Percentiles rank a stretch among this genome's conserved stretches.
These are phyloP conservation scores for Felis catus DNA, from an alignment of 2,113 vertebrate species.

Conservation along the genomic window DNA sequence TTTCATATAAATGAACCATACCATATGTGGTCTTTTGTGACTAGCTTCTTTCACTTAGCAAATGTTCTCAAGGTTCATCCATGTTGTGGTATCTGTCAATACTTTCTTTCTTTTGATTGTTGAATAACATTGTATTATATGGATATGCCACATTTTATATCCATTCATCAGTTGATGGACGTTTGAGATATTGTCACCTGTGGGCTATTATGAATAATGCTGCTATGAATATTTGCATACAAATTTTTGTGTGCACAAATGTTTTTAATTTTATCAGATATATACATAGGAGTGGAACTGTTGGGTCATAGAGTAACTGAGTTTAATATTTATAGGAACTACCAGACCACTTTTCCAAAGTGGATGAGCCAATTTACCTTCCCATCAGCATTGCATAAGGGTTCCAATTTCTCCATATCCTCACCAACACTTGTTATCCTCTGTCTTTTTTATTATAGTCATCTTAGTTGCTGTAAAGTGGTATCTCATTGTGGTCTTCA, in stretches of 20 bases:
- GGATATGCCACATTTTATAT: not conserved
- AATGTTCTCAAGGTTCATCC: not conserved
- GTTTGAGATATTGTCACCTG: not conserved
- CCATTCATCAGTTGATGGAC: not conserved
- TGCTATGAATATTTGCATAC: not conserved
- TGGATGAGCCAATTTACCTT: not conserved
- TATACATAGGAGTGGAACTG: not conserved
- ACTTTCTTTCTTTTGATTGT: not conserved
- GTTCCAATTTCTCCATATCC: not conserved
- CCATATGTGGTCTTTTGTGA: not conserved
- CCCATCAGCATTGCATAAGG: not conserved
- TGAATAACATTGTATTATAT: not conserved
- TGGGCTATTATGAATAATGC: not conserved
- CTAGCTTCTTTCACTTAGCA: not conserved
- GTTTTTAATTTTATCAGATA: not conserved
- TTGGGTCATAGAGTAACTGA: not conserved
- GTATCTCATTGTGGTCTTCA: not conserved
- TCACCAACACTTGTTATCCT: not conserved
- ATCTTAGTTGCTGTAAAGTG: not conserved
- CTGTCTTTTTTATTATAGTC: not conserved
- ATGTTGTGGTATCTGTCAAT: not conserved
- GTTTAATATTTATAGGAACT: not conserved
- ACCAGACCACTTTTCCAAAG: not conserved
- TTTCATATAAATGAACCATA: not conserved
- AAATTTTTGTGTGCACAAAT: not conserved